phyloP scores from a whole-genome alignment of 2,888 invertebrate genomes.

The Laothoe populi region DNA sequence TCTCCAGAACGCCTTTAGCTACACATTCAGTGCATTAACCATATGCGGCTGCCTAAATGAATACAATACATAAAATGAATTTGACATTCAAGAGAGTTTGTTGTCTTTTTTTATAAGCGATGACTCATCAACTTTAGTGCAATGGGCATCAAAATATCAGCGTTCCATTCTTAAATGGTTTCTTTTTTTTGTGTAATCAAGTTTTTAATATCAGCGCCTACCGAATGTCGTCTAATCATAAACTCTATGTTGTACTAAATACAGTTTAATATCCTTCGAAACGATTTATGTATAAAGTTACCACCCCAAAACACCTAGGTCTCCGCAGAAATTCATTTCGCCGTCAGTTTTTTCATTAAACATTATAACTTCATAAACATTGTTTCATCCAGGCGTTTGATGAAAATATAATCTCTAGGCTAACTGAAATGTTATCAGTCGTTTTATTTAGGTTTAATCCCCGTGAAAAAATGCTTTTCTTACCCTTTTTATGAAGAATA shows the following conservation, averaged over 20 bases:
- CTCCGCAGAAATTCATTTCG: constrained; percentile 13
- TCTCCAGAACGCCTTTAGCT: too few species aligned
- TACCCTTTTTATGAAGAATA: background rate
- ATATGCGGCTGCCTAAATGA: too few species aligned
- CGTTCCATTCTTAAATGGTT: too few species aligned
- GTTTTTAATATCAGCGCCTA: too few species aligned
- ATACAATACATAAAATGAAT: too few species aligned
- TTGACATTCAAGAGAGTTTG: too few species aligned
- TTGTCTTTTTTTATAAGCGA: too few species aligned
- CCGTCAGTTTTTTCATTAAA: constrained; percentile 22
- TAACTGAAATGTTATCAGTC: constrained; percentile 22
- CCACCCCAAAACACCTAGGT: constrained; percentile 8
- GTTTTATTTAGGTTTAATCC: constrained; percentile 24
- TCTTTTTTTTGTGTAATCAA: too few species aligned
- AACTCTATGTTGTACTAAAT: background rate
- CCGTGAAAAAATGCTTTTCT: constrained; percentile 10
- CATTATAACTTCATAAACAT: constrained; percentile 25
- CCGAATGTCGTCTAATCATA: background rate
- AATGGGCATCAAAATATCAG: too few species aligned
- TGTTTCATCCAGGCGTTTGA: constrained; percentile 21
- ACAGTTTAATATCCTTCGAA: constrained; percentile 1
- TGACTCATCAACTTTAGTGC: too few species aligned
- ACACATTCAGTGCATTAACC: too few species aligned
- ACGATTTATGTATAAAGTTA: constrained; percentile 7
- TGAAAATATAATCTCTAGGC: constrained; percentile 24